A percentile compares a stretch with the other conserved stretches of the same genome.
Conservation (phyloP, 1,140 invertebrate genomes). For the Zaprionus gabonicus region DNA sequence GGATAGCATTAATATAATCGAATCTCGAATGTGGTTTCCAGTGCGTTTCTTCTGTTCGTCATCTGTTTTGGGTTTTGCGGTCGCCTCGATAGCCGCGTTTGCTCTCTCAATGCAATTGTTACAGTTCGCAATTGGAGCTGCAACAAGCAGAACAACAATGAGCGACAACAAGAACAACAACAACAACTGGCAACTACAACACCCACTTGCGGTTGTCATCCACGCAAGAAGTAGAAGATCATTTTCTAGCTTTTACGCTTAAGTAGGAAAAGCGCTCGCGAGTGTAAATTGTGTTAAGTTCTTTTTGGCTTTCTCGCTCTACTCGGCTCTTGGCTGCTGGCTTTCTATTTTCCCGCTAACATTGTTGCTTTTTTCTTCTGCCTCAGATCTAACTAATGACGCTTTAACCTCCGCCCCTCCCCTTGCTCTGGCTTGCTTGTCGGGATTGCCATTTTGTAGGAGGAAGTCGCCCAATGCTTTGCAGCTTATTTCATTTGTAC, state of each 20-base stretch:
- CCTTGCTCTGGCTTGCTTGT: conserved; percentile 2
- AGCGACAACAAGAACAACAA: not conserved
- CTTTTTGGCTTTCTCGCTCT: conserved; percentile 71
- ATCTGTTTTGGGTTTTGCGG: conserved; percentile 67
- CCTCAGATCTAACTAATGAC: conserved; percentile 72
- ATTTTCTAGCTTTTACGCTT: conserved; percentile 71
- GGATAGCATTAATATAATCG: too few relatives aligned
- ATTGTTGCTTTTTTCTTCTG: conserved; percentile 22
- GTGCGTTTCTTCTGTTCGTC: conserved; percentile 17
- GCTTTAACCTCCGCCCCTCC: conserved; percentile 46
- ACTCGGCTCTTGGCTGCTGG: conserved; percentile 37
- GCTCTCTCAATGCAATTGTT: conserved; percentile 42
- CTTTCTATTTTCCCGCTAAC: conserved; percentile 67
- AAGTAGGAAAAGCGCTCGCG: conserved; percentile 75
- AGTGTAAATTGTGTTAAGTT: conserved; percentile 82
- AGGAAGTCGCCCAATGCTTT: conserved; percentile 39
- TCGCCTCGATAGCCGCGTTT: conserved; percentile 34
- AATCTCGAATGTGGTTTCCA: not conserved
- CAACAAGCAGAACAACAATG: conserved; percentile 44
- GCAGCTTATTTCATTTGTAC: conserved; percentile 36
- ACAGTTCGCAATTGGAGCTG: conserved; percentile 78
- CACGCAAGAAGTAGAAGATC: conserved; percentile 34
- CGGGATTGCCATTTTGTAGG: conserved; percentile 48
- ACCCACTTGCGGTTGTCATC: conserved; percentile 76
- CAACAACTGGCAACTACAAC: conserved; percentile 36